Conservation (phyloP, 2,113 vertebrate genomes). For the Psilopsiagon aurifrons region DNA sequence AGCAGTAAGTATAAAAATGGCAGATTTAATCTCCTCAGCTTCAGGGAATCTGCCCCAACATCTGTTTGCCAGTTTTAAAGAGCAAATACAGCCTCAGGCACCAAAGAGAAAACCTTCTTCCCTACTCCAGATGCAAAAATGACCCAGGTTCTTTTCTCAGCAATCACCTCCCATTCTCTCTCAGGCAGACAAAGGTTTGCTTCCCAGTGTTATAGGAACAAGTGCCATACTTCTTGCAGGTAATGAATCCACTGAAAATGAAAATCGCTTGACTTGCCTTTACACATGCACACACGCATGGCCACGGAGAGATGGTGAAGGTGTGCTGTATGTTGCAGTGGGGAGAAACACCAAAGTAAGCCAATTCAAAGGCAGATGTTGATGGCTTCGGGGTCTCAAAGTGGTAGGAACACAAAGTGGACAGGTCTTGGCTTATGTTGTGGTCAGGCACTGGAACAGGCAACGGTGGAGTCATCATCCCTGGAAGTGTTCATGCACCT, state of each 20-base stretch:
- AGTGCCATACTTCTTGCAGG: background rate
- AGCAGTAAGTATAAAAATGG: accelerated
- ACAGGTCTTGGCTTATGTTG: background rate
- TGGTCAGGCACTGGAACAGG: background rate
- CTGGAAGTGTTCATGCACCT: background rate
- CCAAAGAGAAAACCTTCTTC: background rate
- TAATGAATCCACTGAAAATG: background rate
- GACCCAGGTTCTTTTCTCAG: background rate
- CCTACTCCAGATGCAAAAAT: background rate
- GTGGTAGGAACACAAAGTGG: background rate
- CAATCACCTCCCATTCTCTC: background rate
- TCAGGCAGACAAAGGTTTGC: background rate
- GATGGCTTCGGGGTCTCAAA: background rate
- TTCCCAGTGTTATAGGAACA: background rate
- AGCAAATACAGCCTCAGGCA: background rate
- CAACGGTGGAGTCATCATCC: background rate
- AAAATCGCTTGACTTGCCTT: background rate
- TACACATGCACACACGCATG: accelerated
- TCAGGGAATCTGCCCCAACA: background rate
- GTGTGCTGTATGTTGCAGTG: too few species aligned
- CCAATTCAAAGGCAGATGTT: accelerated
- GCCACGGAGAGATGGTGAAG: accelerated
- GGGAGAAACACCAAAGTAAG: background rate
- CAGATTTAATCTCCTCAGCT: background rate
- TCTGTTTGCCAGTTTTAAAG: background rate